Base-by-base conservation (phyloP, 2,113 vertebrate genomes). In the Etheostoma cragini region DNA sequence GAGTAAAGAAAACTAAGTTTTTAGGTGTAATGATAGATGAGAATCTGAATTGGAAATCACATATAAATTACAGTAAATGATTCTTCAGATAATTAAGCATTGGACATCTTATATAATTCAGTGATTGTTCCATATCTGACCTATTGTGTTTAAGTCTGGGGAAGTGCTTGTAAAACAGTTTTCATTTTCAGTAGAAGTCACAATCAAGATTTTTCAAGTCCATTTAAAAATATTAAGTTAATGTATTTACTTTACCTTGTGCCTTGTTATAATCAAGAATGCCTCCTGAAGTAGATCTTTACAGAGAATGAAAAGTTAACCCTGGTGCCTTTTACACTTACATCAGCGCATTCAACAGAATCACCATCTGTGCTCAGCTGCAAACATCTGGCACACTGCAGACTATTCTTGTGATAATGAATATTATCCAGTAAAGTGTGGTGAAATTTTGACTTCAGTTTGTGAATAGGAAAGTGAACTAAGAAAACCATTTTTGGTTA, bases 361-460 rank as follows among this genome's bases (percentile, higher is more conserved):
- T 26, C 58, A 69, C 50, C 15, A 64, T 60, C 30, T 82, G 53
- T 33, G 19, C 80, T 76, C 72, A 57, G 56, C 72, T 53, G 45
- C 61, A 80, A 83, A 87, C 84, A 80, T 81, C 78, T 85, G 78
- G 78, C 69, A 42, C 61, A 63, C 76, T 83, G 58, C 56, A 70
- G 53, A 84, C 73, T 65, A 68, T 81, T 72, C 61, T 26, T 64
- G 73, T 83, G 47, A 54, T 78, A 65, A 75, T 78, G 63, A 85
- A 69, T 78, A 67, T 72, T 79, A 61, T 70, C 71, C 53, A 72
- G 30, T 24, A 61, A 69, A 75, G 65, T 15, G 11, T 14, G 0
- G 24, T 62, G 53, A 19, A 57, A 58, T 58, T 57, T 24, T 24
- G 58, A 58, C 10, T 38, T 69, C 11, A 13, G 26, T 72, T 26